Evolutionary conservation across 2,888 invertebrate species (phyloP).

Genomic region (Saturnia japonica): DNA sequence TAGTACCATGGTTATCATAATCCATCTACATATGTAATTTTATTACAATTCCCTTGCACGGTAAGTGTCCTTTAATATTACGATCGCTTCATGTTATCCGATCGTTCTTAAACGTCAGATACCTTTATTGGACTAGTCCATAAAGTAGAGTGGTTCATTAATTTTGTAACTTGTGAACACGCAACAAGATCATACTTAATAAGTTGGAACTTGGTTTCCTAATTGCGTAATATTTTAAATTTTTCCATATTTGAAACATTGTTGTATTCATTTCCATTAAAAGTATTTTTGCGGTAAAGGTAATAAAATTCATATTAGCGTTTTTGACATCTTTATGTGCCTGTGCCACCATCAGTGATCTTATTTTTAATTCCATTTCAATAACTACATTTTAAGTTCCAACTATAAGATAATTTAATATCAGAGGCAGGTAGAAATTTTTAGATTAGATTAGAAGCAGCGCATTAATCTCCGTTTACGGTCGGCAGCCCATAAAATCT

Average conservation of each 20-base stretch:
- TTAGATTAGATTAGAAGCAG: constrained; percentile 69
- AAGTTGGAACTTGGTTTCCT: constrained; percentile 68
- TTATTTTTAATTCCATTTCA: constrained; percentile 47
- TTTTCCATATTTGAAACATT: constrained; percentile 50
- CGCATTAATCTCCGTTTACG: constrained; percentile 63
- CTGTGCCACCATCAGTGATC: constrained; percentile 51
- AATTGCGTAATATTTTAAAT: constrained; percentile 60
- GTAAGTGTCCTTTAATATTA: constrained; percentile 73
- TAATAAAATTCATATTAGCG: constrained; percentile 57
- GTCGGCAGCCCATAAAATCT: constrained; percentile 61
- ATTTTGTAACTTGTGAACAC: constrained; percentile 46
- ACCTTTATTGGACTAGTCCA: constrained; percentile 66
- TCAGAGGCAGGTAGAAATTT: constrained; percentile 68
- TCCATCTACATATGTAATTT: constrained; percentile 68
- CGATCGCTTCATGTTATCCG: constrained; percentile 51
- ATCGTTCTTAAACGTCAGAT: constrained; percentile 54
- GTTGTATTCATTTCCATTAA: constrained; percentile 53
- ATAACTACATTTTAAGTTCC: constrained; percentile 45
- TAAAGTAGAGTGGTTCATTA: constrained; percentile 75
- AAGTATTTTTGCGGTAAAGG: constrained; percentile 43
- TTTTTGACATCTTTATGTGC: constrained; percentile 44
- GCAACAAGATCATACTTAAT: constrained; percentile 37
- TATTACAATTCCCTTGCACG: constrained; percentile 56
- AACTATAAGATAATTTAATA: constrained; percentile 53
- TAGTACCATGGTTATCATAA: constrained; percentile 47